phyloP scores from a whole-genome alignment of 2,797 vertebrate species.

The Malurus leucopterus region DNA sequence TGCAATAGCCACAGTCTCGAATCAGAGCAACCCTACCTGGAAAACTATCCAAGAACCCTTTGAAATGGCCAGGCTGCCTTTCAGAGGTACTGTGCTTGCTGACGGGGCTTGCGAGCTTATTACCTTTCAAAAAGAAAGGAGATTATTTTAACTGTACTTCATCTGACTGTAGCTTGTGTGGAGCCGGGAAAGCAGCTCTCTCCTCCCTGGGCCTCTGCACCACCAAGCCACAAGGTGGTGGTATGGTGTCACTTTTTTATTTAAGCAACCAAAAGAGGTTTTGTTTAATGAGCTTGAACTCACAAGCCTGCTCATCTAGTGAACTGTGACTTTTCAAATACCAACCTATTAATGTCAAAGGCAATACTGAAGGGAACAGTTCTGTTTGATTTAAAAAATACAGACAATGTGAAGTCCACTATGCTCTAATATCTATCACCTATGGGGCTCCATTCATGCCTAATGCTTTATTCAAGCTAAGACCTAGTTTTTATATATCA shows the following conservation, averaged over 20 bases:
- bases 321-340: constrained; percentile 89
- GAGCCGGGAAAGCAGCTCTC: not conserved
- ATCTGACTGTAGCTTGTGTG: not conserved
- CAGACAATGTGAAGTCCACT: constrained; percentile 91
- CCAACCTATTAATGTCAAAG: constrained; percentile 96
- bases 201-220: not conserved
- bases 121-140: constrained; percentile 16
- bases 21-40: not conserved
- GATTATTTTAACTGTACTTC: constrained; percentile 21
- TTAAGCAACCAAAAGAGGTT: constrained; percentile 65
- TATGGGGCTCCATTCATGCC: constrained; percentile 80
- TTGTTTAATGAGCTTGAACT: constrained; percentile 83
- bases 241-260: constrained; percentile 64
- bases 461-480: constrained; percentile 82
- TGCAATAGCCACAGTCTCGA: not conserved
- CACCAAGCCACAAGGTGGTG: constrained; percentile 73
- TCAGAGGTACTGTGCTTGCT: constrained; percentile 1
- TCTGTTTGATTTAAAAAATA: constrained; percentile 93
- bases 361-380: constrained; percentile 93
- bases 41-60: not conserved
- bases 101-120: not conserved
- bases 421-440: constrained; percentile 93
- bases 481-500: constrained; percentile 78
- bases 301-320: constrained; percentile 80
- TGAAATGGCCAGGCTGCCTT: not conserved